Evolutionary conservation across 2,113 vertebrate genomes (phyloP).

Genomic region (Pseudorectes ferrugineus): DNA sequence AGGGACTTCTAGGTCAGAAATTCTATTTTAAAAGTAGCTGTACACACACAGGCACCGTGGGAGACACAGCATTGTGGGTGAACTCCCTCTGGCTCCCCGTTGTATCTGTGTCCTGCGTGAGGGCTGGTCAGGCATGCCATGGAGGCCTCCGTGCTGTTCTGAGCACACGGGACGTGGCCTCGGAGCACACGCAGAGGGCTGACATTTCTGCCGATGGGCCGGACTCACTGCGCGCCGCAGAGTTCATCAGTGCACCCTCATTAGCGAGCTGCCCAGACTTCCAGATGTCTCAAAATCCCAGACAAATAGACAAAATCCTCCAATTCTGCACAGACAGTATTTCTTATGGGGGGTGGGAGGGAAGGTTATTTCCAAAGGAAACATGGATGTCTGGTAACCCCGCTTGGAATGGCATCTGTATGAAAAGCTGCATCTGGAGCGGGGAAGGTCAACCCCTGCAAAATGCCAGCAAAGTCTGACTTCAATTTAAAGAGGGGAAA

Average conservation of each 20-base stretch:
- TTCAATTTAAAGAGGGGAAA: constrained; percentile 38
- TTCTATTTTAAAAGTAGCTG: neutral
- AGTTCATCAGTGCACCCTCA: constrained; percentile 47
- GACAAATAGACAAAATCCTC: constrained; percentile 47
- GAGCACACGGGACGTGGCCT: neutral
- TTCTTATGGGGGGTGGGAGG: neutral
- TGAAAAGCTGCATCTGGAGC: constrained; percentile 35
- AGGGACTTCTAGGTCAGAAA: neutral
- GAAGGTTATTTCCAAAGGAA: constrained; percentile 51
- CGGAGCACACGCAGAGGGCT: neutral
- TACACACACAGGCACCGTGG: neutral
- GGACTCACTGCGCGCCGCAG: neutral
- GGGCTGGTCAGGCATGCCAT: neutral
- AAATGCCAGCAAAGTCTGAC: constrained; percentile 48
- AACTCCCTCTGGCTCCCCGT: neutral
- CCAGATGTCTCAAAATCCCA: constrained; percentile 63
- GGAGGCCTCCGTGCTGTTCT: neutral
- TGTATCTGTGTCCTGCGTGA: neutral
- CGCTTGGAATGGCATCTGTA: neutral
- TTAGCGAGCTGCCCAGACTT: constrained; percentile 49
- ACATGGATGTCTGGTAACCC: constrained; percentile 49
- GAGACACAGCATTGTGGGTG: neutral
- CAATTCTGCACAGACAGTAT: constrained; percentile 19
- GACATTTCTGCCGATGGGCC: neutral
- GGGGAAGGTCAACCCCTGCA: constrained; percentile 5